These are phyloP conservation scores for Erinaceus europaeus DNA, from an alignment of 2,113 vertebrate species.

Conservation along the genomic window DNA sequence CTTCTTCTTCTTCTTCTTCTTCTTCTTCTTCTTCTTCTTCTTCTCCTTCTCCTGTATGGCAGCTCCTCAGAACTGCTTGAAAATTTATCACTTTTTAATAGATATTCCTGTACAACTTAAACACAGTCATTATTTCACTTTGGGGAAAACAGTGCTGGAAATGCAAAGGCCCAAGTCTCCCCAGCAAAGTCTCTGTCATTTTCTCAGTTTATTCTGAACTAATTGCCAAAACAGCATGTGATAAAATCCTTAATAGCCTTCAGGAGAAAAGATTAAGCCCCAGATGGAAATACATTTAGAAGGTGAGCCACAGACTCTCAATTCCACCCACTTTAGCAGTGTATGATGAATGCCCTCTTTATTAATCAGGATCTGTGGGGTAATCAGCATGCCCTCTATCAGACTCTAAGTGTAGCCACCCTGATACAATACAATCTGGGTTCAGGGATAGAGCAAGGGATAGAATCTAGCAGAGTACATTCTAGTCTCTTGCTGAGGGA, in stretches of 20 bases:
- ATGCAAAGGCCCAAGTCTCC: background rate
- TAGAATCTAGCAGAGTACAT: background rate
- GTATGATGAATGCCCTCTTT: background rate
- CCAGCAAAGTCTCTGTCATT: constrained; percentile 1
- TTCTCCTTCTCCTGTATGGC: background rate
- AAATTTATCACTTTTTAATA: constrained; percentile 65
- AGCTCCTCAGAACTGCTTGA: constrained; percentile 62
- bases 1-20: background rate
- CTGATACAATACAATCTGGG: background rate
- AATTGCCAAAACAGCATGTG: constrained; percentile 16
- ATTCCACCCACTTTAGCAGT: background rate
- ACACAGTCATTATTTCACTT: constrained; percentile 53
- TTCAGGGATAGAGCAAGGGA: background rate
- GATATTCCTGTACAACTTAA: constrained; percentile 54
- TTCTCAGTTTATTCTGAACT: constrained; percentile 45
- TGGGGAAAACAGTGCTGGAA: constrained; percentile 15
- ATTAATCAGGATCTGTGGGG: background rate
- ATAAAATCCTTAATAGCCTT: constrained; percentile 16
- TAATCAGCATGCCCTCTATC: background rate
- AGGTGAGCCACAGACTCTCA: background rate
- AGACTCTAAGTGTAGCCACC: background rate
- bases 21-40: background rate
- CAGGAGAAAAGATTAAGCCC: background rate
- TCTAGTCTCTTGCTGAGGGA: background rate
- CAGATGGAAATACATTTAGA: background rate